A percentile compares a stretch with the other conserved stretches of the same genome.
Evolutionary conservation across 53 echinoderm and acorn worm genomes (phyloP).

Genomic region (Mesocentrotus franciscanus): DNA sequence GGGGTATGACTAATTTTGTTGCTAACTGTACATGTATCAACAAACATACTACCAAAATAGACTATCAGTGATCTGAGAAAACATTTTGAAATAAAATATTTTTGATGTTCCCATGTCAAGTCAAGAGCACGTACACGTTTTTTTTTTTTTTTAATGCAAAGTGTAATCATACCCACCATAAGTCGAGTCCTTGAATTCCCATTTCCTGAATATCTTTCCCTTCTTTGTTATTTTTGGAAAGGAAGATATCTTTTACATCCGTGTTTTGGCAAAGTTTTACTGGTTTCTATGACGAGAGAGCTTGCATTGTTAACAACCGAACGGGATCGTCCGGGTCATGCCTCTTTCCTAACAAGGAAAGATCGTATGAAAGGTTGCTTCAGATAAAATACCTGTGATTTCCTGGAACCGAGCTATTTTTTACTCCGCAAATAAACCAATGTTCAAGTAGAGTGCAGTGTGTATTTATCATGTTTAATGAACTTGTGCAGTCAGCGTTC

Average conservation of each 20-base stretch:
- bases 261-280: neutral
- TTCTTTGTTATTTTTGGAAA: slow-evolving; percentile 14
- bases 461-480: neutral
- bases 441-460: neutral
- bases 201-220: neutral
- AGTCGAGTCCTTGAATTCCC: neutral
- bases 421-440: neutral
- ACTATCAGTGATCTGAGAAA: too few species aligned
- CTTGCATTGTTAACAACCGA: neutral
- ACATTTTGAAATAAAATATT: too few species aligned
- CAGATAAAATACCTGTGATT: neutral
- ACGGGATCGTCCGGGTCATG: neutral
- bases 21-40: too few species aligned
- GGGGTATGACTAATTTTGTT: too few species aligned
- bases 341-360: neutral
- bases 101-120: too few species aligned
- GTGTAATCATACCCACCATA: neutral
- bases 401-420: slow-evolving; percentile 1
- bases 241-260: neutral
- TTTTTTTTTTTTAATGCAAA: neutral
- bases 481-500: neutral
- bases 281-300: neutral
- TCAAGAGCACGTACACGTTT: too few species aligned
- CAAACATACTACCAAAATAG: too few species aligned
- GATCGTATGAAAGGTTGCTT: neutral